Percentiles rank a stretch among this genome's conserved stretches.
These are phyloP conservation scores for Sprattus sprattus DNA, from an alignment of 2,113 vertebrate species.

Conservation along the genomic window DNA sequence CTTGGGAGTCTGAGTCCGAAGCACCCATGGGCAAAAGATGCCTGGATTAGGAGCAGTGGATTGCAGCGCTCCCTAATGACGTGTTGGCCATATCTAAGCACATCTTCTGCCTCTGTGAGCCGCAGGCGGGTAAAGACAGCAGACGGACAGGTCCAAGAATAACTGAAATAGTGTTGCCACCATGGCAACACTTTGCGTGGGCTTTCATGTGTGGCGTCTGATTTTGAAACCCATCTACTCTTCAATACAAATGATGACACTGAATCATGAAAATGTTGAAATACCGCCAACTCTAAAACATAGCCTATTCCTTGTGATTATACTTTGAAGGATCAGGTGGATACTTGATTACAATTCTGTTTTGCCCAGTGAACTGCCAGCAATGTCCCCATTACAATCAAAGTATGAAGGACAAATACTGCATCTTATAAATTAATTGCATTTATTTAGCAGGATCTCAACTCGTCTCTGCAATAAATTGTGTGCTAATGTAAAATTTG, in stretches of 20 bases:
- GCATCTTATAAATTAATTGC: neutral
- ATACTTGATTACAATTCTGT: no score
- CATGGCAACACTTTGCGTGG: no score
- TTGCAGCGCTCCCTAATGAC: neutral
- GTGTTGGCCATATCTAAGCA: slow-evolving; percentile 14
- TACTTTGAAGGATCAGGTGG: no score
- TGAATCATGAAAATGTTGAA: no score
- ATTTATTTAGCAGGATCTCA: neutral
- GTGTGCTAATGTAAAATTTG: slow-evolving; percentile 1
- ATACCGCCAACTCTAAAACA: no score
- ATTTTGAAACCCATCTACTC: no score
- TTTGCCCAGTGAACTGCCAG: neutral
- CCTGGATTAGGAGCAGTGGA: neutral
- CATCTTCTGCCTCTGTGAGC: neutral
- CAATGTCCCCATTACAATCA: neutral
- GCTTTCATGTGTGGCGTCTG: no score
- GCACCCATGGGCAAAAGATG: neutral
- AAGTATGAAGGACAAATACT: neutral
- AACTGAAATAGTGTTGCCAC: neutral
- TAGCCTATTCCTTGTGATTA: no score
- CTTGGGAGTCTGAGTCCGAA: neutral
- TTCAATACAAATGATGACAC: no score
- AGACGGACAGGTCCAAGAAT: slow-evolving; percentile 6
- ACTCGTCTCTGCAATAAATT: neutral
- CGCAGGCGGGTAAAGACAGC: neutral